Base-by-base conservation (phyloP, 2,113 vertebrate genomes). In the Apaloderma vittatum region DNA sequence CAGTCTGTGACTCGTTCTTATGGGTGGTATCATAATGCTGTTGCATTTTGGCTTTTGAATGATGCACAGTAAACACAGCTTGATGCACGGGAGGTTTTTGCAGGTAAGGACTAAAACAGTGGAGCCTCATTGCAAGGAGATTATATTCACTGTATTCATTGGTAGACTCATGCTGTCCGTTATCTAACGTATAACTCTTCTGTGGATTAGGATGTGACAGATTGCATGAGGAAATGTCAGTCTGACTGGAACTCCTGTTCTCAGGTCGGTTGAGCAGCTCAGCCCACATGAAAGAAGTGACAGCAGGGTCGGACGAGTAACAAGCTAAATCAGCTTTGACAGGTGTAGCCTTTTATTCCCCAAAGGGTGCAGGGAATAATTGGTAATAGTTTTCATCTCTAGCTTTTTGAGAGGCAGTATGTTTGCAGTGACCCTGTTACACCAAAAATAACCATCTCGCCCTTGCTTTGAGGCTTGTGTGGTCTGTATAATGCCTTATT, bases 161-260 rank as follows among this genome's bases (percentile, higher is more conserved):
- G 82, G 74, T 20, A 73, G 95, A 11, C 77, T 79, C 26, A 55
- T 3, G 3, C 86, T 91, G 84, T 73, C 57, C 2, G 7, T 78
- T 95, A 81, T 36, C 90, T 91, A 68, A 23, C 22, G 4, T 85
- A 7, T 51, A 72, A 92, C 85, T 84, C 54, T 83, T 54, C 58
- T 17, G 18, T 94, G 59, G 96, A 94, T 96, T 93, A 96, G 90
- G 65, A 93, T 30, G 93, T 71, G 80, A 90, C 93, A 97, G 88
- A 66, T 79, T 92, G 82, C 52, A 27, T 24, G 74, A 51, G 86
- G 88, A 89, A 79, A 57, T 76, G 88, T 65, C 93, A 67, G 37
- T 48, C 72, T 93, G 78, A 2, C 73, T 90, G 74, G 46, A 82
- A 15, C 63, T 88, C 59, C 73, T 71, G 55, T 87, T 90, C 82